phyloP scores from a whole-genome alignment of 2,797 vertebrate species.

The Galaxias olidus region DNA sequence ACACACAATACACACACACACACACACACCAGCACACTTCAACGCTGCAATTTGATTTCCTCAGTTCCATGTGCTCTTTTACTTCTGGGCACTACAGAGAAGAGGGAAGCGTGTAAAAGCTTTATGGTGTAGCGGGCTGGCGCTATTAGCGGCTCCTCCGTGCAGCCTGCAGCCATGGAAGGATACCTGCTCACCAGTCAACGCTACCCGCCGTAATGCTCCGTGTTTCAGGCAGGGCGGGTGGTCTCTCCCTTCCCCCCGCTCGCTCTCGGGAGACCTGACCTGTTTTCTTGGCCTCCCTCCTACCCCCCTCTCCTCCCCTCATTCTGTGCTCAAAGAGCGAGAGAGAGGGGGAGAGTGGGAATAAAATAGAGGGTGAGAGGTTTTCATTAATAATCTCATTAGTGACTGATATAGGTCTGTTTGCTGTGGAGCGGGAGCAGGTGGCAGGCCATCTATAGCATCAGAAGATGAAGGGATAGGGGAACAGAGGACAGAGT shows the following conservation, averaged over 20 bases:
- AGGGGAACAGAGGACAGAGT: background rate
- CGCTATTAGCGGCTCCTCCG: background rate
- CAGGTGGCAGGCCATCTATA: background rate
- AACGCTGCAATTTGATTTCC: background rate
- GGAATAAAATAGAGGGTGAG: conserved; percentile 24
- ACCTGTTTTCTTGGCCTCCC: conserved; percentile 64
- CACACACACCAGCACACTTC: background rate
- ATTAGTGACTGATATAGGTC: conserved; percentile 40
- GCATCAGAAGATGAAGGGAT: background rate
- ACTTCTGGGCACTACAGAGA: background rate
- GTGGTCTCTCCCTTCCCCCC: background rate
- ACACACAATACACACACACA: background rate
- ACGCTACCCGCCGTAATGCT: background rate
- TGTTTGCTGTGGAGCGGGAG: conserved; percentile 27
- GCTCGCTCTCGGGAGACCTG: conserved; percentile 56
- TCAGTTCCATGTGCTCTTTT: background rate
- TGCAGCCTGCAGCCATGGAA: background rate
- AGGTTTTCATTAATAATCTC: conserved; percentile 59
- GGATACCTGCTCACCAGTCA: background rate
- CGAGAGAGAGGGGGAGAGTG: conserved; percentile 4
- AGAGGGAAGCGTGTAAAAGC: background rate
- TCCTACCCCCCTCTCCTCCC: conserved; percentile 33
- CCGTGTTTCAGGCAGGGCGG: background rate
- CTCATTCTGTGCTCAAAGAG: background rate
- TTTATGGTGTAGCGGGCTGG: background rate